phyloP scores from a whole-genome alignment of 92 coral and sea anemone species.

The Nematostella vectensis region DNA sequence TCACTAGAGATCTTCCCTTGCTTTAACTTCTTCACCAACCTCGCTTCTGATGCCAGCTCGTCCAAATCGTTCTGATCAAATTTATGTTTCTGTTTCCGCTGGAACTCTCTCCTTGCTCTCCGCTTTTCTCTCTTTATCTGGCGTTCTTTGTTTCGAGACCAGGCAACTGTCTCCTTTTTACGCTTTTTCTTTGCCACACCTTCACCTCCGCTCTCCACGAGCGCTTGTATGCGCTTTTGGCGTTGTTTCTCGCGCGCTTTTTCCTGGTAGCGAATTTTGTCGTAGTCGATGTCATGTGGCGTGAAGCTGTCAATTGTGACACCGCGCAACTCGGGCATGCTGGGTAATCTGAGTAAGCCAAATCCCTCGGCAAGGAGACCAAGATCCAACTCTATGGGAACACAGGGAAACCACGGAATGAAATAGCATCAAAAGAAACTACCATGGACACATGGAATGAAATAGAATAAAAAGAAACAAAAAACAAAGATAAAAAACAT shows the following conservation, averaged over 20 bases:
- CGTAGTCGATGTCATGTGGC: constrained; percentile 54
- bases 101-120: constrained; percentile 60
- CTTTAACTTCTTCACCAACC: constrained; percentile 76
- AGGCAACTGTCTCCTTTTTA: constrained; percentile 43
- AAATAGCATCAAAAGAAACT: neutral
- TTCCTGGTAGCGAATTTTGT: constrained; percentile 56
- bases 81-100: constrained; percentile 47
- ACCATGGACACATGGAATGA: neutral
- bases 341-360: constrained; percentile 82
- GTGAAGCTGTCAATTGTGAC: constrained; percentile 52
- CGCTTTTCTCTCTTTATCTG: constrained; percentile 57
- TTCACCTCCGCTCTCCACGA: constrained; percentile 7
- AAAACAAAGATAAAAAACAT: too few species aligned
- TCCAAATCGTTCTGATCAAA: constrained; percentile 71
- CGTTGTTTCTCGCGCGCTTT: constrained; percentile 81
- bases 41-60: constrained; percentile 74
- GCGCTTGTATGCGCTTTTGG: constrained; percentile 42
- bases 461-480: too few species aligned
- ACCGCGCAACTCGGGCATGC: constrained; percentile 88
- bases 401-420: neutral
- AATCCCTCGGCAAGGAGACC: constrained; percentile 86
- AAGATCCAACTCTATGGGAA: constrained; percentile 73
- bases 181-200: constrained; percentile 14
- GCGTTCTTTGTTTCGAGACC: constrained; percentile 81
- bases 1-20: constrained; percentile 70